Evolutionary conservation across 1,140 invertebrate species (phyloP).

Genomic region (Bombyx mandarina): DNA sequence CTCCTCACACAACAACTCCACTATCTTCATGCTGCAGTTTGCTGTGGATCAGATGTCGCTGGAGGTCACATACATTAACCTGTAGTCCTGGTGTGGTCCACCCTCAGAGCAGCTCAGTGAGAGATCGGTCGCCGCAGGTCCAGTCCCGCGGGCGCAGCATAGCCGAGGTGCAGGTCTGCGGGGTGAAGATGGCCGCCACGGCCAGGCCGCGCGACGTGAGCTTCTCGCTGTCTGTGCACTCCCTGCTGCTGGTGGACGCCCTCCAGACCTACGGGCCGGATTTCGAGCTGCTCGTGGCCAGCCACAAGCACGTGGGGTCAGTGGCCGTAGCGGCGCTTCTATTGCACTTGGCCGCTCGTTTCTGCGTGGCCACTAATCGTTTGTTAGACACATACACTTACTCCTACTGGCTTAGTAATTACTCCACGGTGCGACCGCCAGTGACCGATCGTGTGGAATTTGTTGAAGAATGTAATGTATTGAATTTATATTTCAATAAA

Average conservation of each 20-base stretch:
- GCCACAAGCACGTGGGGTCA: slow-evolving; percentile 92
- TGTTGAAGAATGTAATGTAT: no score
- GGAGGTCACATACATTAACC: slow-evolving; percentile 67
- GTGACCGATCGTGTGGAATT: no score
- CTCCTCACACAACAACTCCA: slow-evolving; percentile 69
- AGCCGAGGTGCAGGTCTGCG: slow-evolving; percentile 91
- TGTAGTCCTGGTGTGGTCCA: background rate
- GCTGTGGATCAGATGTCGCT: slow-evolving; percentile 89
- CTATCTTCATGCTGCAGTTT: slow-evolving; percentile 88
- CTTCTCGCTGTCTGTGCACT: slow-evolving; percentile 89
- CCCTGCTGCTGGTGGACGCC: slow-evolving; percentile 92
- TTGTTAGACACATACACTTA: no score
- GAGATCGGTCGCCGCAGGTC: slow-evolving; percentile 39
- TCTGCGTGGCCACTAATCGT: no score
- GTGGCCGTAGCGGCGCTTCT: background rate
- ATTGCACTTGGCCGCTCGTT: no score
- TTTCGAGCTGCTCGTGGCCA: slow-evolving; percentile 94
- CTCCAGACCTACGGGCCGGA: slow-evolving; percentile 95
- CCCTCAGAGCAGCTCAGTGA: background rate
- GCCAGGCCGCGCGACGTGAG: slow-evolving; percentile 81
- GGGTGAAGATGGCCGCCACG: slow-evolving; percentile 83
- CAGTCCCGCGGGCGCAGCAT: slow-evolving; percentile 88
- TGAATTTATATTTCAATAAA: no score
- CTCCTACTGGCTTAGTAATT: no score
- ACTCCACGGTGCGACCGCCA: no score